Conservation (phyloP, 30 jellyfish, hydroid and myxozoan genomes). For the Rhopilema esculentum region DNA sequence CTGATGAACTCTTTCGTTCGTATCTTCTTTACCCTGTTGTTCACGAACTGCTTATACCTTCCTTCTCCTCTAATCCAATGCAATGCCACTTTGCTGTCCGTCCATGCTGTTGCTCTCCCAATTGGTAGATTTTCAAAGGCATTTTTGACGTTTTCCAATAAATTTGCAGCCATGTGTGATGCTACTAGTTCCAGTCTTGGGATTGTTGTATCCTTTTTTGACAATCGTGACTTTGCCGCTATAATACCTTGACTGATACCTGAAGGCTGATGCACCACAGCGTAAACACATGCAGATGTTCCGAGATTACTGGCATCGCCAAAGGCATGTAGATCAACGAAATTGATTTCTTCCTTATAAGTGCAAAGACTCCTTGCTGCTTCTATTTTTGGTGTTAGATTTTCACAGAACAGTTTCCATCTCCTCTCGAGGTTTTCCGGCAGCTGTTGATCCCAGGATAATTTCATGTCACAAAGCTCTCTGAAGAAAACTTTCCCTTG, state of each 20-base stretch:
- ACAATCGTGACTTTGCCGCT: slow-evolving; percentile 57
- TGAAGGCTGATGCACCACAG: slow-evolving; percentile 52
- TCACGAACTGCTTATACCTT: slow-evolving; percentile 59
- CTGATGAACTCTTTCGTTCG: slow-evolving; percentile 22
- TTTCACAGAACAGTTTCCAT: slow-evolving; percentile 48
- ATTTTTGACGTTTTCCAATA: slow-evolving; percentile 42
- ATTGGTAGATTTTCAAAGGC: slow-evolving; percentile 42
- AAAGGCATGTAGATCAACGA: slow-evolving; percentile 67
- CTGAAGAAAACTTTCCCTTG: slow-evolving; percentile 46
- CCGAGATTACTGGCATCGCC: slow-evolving; percentile 84
- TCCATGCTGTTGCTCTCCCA: slow-evolving; percentile 50
- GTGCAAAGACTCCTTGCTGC: slow-evolving; percentile 30
- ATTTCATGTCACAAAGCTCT: slow-evolving; percentile 41
- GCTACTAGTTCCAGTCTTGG: slow-evolving; percentile 84
- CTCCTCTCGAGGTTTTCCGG: slow-evolving; percentile 25
- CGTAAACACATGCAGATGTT: slow-evolving; percentile 47
- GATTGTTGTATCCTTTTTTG: slow-evolving; percentile 64
- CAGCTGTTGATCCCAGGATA: slow-evolving; percentile 59
- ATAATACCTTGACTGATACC: slow-evolving; percentile 46
- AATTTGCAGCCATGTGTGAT: slow-evolving; percentile 76
- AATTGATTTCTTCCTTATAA: slow-evolving; percentile 15
- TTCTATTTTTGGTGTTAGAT: slow-evolving; percentile 37
- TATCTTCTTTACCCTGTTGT: slow-evolving; percentile 68
- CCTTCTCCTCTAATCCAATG: slow-evolving; percentile 74
- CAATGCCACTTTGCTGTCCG: slow-evolving; percentile 71